phyloP scores from a whole-genome alignment of 37 sponge, comb jelly and placozoan species.

The Amphimedon queenslandica region DNA sequence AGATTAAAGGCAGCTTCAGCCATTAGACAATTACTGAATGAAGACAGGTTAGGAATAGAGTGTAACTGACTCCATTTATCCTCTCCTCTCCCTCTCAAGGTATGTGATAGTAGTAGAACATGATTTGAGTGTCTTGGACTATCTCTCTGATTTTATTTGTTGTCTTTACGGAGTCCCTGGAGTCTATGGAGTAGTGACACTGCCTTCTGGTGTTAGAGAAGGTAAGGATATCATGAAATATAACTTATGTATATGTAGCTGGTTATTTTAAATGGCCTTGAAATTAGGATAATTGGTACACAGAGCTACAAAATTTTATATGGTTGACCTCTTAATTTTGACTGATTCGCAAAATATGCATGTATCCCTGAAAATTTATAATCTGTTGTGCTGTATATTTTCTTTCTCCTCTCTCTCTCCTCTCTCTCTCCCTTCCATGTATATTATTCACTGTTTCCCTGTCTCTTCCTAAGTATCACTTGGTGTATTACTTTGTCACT shows the following conservation, averaged over 20 bases:
- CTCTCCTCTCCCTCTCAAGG: conserved; percentile 21
- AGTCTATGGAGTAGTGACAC: conserved; percentile 97
- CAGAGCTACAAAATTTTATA: too few species aligned
- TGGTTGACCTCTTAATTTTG: too few species aligned
- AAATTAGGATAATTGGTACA: too few species aligned
- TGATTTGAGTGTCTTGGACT: conserved; percentile 98
- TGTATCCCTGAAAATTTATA: too few species aligned
- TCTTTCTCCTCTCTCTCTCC: too few species aligned
- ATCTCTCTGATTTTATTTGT: conserved; percentile 98
- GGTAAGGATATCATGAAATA: conserved; percentile 44
- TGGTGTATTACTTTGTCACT: too few species aligned
- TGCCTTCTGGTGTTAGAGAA: conserved; percentile 96
- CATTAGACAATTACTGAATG: conserved; percentile 74
- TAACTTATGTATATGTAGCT: neutral
- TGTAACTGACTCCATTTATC: neutral
- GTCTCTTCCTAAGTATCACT: too few species aligned
- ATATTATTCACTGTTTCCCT: neutral
- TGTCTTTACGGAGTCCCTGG: conserved; percentile 97
- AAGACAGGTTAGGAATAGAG: conserved; percentile 59
- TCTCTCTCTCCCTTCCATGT: neutral
- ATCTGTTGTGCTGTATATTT: too few species aligned
- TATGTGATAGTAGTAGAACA: conserved; percentile 99
- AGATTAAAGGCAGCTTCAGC: conserved; percentile 81
- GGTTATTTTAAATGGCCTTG: too few species aligned
- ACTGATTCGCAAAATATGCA: too few species aligned